Base-by-base conservation (phyloP, 2,797 vertebrate genomes). In the Sardinella longiceps region DNA sequence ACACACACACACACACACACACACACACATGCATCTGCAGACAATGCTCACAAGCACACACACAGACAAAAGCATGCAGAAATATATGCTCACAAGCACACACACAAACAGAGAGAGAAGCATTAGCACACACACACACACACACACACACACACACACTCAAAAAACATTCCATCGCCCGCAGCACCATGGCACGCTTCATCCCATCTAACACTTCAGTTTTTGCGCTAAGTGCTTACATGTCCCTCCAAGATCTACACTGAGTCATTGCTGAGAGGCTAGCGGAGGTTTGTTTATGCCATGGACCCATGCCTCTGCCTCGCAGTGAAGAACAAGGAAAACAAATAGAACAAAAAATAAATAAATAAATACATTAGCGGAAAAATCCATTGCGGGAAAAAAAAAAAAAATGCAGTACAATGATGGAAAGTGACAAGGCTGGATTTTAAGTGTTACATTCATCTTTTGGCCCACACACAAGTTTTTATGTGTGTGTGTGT, bases 371-470 rank as follows among this genome's bases (percentile, higher is more conserved):
- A 56, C 3, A 56, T 23, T 20, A 74, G 30, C 66, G 5, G 66
- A 74, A 74, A 74, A 37, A 70, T 37, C 28, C 28, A 70, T 14
- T 0, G 3, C 18, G 5, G 30, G 30, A 66, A 28, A n/a, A 66
- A 70, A 33, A 15, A 66, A 63, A 25, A 70, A 66, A 30, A 30
- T 74, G 39, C 66, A 39, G 30, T 18, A 18, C 30, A 15, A 20
- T 74, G 66, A 74, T 74, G 66, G 30, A 74, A 74, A 74, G 66
- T 74, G 66, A 74, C 66, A 74, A 39, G 25, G 7, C 60, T 63
- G 60, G 60, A 63, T 28, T 63, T 30, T 63, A 63, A 63, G 60
- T 63, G 60, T 25, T 28, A 10, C 60, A 30, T 63, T 25, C 10
- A 30, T 63, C 66, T 37, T 74, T 11, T 74, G 30, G 66, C 66